Base-by-base conservation (phyloP, 2,888 invertebrate genomes). In the Nomada goodeniana region DNA sequence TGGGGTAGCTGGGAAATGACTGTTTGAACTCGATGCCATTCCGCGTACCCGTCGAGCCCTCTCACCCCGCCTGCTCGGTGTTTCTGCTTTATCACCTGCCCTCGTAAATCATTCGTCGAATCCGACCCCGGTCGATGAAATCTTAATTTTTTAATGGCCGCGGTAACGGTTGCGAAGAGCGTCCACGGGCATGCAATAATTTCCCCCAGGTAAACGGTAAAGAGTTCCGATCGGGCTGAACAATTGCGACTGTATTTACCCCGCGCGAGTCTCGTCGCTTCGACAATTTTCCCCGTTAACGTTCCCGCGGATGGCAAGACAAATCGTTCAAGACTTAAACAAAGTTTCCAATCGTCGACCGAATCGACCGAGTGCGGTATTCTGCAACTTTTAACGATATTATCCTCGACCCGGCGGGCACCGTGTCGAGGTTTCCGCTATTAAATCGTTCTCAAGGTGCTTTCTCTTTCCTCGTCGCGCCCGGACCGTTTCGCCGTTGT, bases 381-480 rank as follows among this genome's bases (percentile, higher is more conserved):
- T 47, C 47, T 15, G 15, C 11, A 72, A 72, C 59, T 76, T 76
- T 55, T 26, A 76, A 76, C 73, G 52, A 52, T 59, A 29, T 72
- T 76, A 72, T 72, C 76, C 55, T 36, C 64, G 57, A 29, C 47
- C 52, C 26, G 15, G 50, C 29, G 10, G 44, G 15, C 36, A 26
- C 42, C 1, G 11, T 20, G 64, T 65, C 76, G 65, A 61, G 23
- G 59, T 23, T n/a, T 47, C 64, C 72, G 13, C 77, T 11, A 47
- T 67, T 65, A 65, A 73, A 77, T 65, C 77, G 73, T 73, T 65
- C 52, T 52, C 65, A 42, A 18, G 52, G 50, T 60, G 26, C 18
- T 60, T 65, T 73, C 42, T 20, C 44, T 65, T 65, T 26, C 76
- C 10, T 29, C 57, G 10, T 23, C 9, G 42, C 23, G n/a, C 23